Percentiles rank a stretch among this genome's conserved stretches.
phyloP scores from a whole-genome alignment of 2,888 invertebrate species.

The Brenthis hecate region DNA sequence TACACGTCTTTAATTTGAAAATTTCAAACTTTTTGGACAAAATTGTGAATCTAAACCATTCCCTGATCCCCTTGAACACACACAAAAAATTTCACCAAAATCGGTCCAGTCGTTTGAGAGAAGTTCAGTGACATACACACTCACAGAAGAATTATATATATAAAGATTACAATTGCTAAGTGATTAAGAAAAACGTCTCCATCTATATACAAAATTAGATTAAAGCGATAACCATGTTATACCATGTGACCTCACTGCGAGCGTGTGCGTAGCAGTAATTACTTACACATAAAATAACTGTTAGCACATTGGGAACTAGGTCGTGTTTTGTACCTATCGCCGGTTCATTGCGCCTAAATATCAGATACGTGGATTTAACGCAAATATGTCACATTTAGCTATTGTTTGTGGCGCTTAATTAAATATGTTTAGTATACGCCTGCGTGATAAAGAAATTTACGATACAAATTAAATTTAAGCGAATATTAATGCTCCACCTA shows the following conservation, averaged over 20 bases:
- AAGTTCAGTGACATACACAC: too few species aligned
- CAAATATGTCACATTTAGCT: conserved; percentile 43
- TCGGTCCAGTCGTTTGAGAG: too few species aligned
- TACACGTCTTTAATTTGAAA: too few species aligned
- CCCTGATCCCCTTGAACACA: too few species aligned
- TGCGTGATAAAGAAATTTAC: conserved; percentile 9
- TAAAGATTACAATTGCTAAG: too few species aligned
- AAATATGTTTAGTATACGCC: conserved; percentile 13
- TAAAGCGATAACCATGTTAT: conserved; percentile 22
- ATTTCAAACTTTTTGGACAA: too few species aligned
- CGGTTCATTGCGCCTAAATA: conserved; percentile 51
- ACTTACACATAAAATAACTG: conserved; percentile 41
- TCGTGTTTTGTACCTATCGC: conserved; percentile 43
- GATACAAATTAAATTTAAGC: conserved; percentile 1
- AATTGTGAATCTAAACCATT: too few species aligned
- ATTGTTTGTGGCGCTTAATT: conserved; percentile 32
- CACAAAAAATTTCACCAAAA: too few species aligned
- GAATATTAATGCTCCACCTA: too few species aligned
- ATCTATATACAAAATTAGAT: conserved; percentile 9
- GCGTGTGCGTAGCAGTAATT: conserved; percentile 38
- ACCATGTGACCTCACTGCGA: conserved; percentile 14
- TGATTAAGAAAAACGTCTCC: not conserved
- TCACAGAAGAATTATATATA: too few species aligned
- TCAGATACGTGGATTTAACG: conserved; percentile 50
- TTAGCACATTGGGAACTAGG: conserved; percentile 55